phyloP scores from a whole-genome alignment of 2,888 invertebrate species.

The Cylloceria caligata region DNA sequence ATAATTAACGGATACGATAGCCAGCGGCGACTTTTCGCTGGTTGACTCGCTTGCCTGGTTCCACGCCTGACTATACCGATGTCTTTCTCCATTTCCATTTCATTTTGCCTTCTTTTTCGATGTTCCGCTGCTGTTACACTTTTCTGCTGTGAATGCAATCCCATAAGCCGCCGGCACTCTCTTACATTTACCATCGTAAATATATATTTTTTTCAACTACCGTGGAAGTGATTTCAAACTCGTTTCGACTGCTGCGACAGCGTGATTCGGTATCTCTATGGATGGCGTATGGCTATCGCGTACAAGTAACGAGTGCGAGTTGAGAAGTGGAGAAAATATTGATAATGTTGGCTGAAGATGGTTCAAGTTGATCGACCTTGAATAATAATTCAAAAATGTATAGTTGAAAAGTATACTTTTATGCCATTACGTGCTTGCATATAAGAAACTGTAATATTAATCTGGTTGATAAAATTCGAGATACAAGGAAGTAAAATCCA shows the following conservation, averaged over 20 bases:
- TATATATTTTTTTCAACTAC: not conserved
- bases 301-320: not conserved
- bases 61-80: not conserved
- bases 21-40: conserved; percentile 48
- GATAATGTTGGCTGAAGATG: conserved; percentile 12
- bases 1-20: conserved; percentile 51
- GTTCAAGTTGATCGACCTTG: not conserved
- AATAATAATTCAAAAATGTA: conserved; percentile 16
- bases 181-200: conserved; percentile 13
- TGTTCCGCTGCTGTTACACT: conserved; percentile 14
- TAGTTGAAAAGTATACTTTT: not conserved
- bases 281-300: not conserved
- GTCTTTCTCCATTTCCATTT: conserved; percentile 22
- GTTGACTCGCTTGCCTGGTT: conserved; percentile 3
- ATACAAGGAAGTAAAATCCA: not conserved
- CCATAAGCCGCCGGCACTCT: conserved; percentile 27
- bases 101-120: conserved; percentile 27
- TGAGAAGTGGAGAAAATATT: conserved; percentile 7
- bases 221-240: not conserved
- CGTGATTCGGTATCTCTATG: not conserved
- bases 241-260: conserved; percentile 9
- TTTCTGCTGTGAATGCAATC: conserved; percentile 43
- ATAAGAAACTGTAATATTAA: not conserved
- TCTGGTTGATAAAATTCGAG: not conserved
- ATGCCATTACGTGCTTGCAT: not conserved